Conservation (phyloP, 2,888 invertebrate species). For the Erebia ligea region DNA sequence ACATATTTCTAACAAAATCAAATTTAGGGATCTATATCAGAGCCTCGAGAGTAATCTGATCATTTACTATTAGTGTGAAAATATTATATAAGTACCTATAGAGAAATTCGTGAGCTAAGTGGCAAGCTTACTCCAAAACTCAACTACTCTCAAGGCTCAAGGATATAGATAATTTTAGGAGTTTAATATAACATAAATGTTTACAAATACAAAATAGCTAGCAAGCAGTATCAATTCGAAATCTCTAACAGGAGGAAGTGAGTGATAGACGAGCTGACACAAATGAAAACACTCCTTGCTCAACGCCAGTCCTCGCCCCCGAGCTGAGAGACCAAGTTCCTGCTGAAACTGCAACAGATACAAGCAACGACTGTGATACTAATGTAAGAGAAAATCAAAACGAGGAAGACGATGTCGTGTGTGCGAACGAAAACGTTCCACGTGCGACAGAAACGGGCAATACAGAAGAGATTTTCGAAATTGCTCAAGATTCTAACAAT, state of each 20-base stretch:
- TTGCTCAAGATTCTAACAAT: slow-evolving; percentile 58
- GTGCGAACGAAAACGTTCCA: slow-evolving; percentile 58
- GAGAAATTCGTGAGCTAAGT: no score
- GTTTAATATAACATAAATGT: slow-evolving; percentile 2
- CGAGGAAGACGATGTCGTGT: slow-evolving; percentile 79
- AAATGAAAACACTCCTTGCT: slow-evolving; percentile 67
- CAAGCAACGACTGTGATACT: slow-evolving; percentile 79
- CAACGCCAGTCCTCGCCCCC: slow-evolving; percentile 69
- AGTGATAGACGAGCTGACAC: slow-evolving; percentile 71
- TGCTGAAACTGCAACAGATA: slow-evolving; percentile 71
- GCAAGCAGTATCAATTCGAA: slow-evolving; percentile 54
- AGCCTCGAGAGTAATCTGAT: not conserved
- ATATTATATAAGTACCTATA: not conserved
- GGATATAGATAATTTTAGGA: slow-evolving; percentile 1
- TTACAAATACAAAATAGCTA: slow-evolving; percentile 41
- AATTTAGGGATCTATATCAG: slow-evolving; percentile 1
- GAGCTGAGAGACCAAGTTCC: slow-evolving; percentile 46
- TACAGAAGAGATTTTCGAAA: slow-evolving; percentile 42
- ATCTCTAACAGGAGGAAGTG: slow-evolving; percentile 78
- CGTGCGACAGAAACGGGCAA: slow-evolving; percentile 37
- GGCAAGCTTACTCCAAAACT: not conserved
- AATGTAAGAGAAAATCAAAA: slow-evolving; percentile 70
- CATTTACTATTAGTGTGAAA: no score
- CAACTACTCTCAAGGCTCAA: not conserved
- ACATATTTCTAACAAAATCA: not conserved